Base-by-base conservation (phyloP, 2,888 invertebrate genomes). In the Venusia cambrica region DNA sequence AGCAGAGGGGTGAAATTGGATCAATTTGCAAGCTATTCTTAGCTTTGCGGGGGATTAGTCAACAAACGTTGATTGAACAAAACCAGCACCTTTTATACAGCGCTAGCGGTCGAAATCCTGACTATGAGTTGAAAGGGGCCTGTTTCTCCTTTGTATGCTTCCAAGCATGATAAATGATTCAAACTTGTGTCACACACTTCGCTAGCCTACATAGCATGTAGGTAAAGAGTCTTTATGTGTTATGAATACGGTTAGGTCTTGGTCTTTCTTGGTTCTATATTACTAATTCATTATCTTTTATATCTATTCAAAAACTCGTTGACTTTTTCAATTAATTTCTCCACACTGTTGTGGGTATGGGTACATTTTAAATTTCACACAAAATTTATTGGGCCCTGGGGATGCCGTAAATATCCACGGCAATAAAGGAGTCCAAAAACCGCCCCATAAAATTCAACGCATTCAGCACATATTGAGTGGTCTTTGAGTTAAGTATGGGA, bases 381-480 rank as follows among this genome's bases (percentile, higher is more conserved):
- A 39, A 57, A 73, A 72, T 72, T 70, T 72, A 79, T 64, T 44
- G 62, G 51, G 31, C 75, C 70, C 76, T 44, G 48, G 74, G 71
- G 77, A 70, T 54, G 62, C 62, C 61, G 67, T 79, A 81, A 80
- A 83, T 78, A 73, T 72, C 61, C 56, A 48, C 52, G 45, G 72
- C 70, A 78, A 79, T 80, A 81, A 78, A 73, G 64, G 66, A 71
- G 62, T 68, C 71, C 62, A 66, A 67, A 74, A 65, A 55, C 62
- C 51, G 62, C 57, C 59, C 66, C 62, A 73, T 78, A 78, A 83
- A 78, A 74, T 78, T 75, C 70, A 64, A 67, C 70, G 63, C 73
- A 78, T 80, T 84, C 84, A 83, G 84, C 85, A 78, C 68, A 74
- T 79, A 80, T 81, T 69, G 76, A 85, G 84, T 76, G 80, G 70